These are phyloP conservation scores for Petrolisthes manimaculis DNA, from an alignment of 2,888 invertebrate species.

Conservation along the genomic window DNA sequence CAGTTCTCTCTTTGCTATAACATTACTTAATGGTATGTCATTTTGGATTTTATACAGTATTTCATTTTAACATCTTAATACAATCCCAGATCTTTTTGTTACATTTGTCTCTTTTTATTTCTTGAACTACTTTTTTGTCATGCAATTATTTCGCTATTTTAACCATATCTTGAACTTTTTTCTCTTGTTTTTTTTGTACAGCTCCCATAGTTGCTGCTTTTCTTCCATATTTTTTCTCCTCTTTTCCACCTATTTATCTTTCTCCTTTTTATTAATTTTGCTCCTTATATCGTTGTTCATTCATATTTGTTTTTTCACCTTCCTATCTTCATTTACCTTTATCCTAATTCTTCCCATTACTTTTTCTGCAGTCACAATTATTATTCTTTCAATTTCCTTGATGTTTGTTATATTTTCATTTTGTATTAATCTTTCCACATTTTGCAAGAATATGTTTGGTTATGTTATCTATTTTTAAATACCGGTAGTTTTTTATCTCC, in stretches of 20 bases:
- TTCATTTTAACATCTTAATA: neutral
- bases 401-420: neutral
- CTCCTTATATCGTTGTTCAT: neutral
- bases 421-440: neutral
- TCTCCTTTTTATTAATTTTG: neutral
- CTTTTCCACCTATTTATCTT: neutral
- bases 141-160: neutral
- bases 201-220: neutral
- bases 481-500: neutral
- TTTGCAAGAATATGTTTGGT: neutral
- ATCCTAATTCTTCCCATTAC: neutral
- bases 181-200: neutral
- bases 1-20: neutral
- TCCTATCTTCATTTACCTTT: too few relatives aligned
- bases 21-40: neutral
- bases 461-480: neutral
- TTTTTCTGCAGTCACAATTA: neutral
- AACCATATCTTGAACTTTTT: neutral
- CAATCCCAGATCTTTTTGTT: neutral
- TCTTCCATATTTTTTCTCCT: neutral
- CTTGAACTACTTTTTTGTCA: neutral
- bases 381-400: neutral
- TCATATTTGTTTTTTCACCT: neutral
- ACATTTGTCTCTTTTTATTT: neutral
- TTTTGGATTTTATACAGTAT: neutral